Percentiles rank a stretch among this genome's conserved stretches.
Conservation (phyloP, 1,140 invertebrate genomes). For the Pseudomyrmex sp. region DNA sequence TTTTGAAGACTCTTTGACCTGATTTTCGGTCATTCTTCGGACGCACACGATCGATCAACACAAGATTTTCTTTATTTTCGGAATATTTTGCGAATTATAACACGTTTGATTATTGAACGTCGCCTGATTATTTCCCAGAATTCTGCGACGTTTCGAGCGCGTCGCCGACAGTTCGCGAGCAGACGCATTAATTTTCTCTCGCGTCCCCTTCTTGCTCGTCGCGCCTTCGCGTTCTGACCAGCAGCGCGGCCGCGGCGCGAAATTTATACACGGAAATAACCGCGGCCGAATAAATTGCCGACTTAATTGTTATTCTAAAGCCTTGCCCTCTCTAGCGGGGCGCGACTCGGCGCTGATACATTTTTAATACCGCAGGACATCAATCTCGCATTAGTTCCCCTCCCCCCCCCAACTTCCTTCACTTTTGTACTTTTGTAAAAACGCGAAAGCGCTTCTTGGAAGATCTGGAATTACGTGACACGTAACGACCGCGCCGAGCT, state of each 20-base stretch:
- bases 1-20: background rate
- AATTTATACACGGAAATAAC: constrained; percentile 70
- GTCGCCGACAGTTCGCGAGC: constrained; percentile 21
- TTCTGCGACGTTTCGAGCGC: constrained; percentile 36
- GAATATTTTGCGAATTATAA: background rate
- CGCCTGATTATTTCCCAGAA: constrained; percentile 44
- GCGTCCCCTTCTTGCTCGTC: background rate
- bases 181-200: constrained; percentile 72
- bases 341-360: constrained; percentile 72
- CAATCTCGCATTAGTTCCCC: constrained; percentile 75
- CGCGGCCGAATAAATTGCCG: constrained; percentile 68
- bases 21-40: background rate
- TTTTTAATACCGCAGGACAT: constrained; percentile 77
- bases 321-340: constrained; percentile 17
- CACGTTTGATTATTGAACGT: background rate
- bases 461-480: constrained; percentile 53
- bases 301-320: constrained; percentile 76
- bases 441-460: constrained; percentile 14
- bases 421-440: constrained; percentile 13
- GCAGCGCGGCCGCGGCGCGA: constrained; percentile 40
- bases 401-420: too few relatives aligned
- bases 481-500: constrained; percentile 38
- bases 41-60: too few relatives aligned
- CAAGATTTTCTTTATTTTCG: background rate
- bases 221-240: constrained; percentile 41